Evolutionary conservation across 2,888 invertebrate species (phyloP), one percentile per base, ranked within the genome.

Genomic region (Exephanes ischioxanthus): DNA sequence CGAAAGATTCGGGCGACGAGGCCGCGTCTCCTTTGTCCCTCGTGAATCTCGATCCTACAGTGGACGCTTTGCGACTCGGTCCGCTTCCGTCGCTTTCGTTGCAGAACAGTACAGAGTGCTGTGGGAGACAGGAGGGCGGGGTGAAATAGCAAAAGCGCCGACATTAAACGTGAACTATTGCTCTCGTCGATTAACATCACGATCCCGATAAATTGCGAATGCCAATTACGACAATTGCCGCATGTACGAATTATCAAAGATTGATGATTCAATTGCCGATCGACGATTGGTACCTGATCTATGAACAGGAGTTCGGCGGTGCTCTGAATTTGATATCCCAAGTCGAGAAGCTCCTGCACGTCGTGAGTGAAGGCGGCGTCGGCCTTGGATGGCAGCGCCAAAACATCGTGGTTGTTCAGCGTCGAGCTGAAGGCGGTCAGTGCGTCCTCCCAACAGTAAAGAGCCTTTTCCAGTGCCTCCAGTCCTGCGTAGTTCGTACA

Each of bases 361-460:
- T 95, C 94, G 90, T 95, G 95, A 0, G 96, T 96, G 94, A 98
- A 98, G 93, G 97, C 97, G 0, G 97, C 97, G 93, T 98, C 98
- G 92, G 98, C 98, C 22, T 97, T 96, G 30, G 97, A 97, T 11
- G 97, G 96, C 88, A 98, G 95, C 48, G 97, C 96, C 67, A 96
- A 94, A 0, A 97, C 95, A 41, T 93, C 93, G 48, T 83, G 58
- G 90, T 96, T 95, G 91, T 95, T 95, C 77, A 96, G 95, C 85
- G 94, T 92, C 22, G 96, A 94, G 55, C 96, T 95, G 92, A 98
- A 98, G 55, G 97, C 96, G 0, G 97, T 96, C 88, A 99, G 94
- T 14, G 99, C 98, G 94, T 99, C 98, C 94, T 99, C 99, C 99
- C 99, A 99, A 93, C 97, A 98, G 92, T 97, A 97, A 88, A 99